A percentile compares a stretch with the other conserved stretches of the same genome.
Conservation (phyloP, 2,888 invertebrate genomes). For the Timema podura region DNA sequence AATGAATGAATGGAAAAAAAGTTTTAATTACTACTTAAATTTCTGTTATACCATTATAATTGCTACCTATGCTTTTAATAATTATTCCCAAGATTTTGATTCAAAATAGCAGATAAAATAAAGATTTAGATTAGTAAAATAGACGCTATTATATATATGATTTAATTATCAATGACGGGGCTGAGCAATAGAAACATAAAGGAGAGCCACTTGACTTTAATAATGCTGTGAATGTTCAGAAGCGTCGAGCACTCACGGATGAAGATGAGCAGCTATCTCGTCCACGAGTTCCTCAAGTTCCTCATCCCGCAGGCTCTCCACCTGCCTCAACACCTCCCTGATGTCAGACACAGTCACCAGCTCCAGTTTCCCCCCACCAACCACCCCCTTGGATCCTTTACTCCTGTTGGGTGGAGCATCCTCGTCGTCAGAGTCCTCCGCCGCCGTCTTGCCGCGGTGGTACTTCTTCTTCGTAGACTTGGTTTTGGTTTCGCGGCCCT, state of each 20-base stretch:
- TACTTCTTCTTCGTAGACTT: constrained; percentile 78
- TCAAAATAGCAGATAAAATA: too few relatives aligned
- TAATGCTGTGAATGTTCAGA: too few relatives aligned
- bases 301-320: constrained; percentile 52
- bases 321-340: constrained; percentile 54
- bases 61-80: too few relatives aligned
- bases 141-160: too few relatives aligned
- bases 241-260: constrained; percentile 50
- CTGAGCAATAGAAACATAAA: too few relatives aligned
- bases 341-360: constrained; percentile 66
- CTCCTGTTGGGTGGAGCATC: constrained; percentile 34
- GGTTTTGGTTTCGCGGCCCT: constrained; percentile 90
- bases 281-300: constrained; percentile 66
- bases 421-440: constrained; percentile 65
- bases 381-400: not conserved
- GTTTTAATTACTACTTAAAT: too few relatives aligned
- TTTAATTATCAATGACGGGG: too few relatives aligned
- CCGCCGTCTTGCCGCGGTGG: constrained; percentile 53
- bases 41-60: too few relatives aligned
- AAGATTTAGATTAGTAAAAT: too few relatives aligned
- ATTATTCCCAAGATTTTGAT: too few relatives aligned
- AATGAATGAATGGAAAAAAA: too few relatives aligned
- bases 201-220: too few relatives aligned
- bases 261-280: constrained; percentile 64
- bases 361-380: constrained; percentile 54